Evolutionary conservation across 2,888 invertebrate species (phyloP).

Genomic region (Ormyrus thymus): DNA sequence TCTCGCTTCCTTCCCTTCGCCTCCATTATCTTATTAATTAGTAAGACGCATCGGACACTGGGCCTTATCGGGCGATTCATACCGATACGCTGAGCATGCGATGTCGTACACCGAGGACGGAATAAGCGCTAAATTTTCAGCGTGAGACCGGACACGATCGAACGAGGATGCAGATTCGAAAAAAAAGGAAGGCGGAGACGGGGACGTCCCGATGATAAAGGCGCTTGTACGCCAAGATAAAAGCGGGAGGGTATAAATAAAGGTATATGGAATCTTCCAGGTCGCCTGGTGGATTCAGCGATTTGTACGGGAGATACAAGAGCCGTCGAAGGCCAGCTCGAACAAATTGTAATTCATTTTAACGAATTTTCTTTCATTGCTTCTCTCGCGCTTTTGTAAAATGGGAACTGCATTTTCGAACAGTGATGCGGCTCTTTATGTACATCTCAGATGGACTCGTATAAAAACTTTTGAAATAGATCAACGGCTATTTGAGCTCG

Average conservation of each 20-base stretch:
- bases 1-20: background rate
- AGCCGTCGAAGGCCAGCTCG: too few relatives aligned
- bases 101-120: conserved; percentile 8
- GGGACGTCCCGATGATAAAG: conserved; percentile 30
- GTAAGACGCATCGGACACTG: conserved; percentile 26
- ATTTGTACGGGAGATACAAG: too few relatives aligned
- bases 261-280: conserved; percentile 1
- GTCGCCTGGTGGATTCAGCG: background rate
- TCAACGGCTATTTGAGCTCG: too few relatives aligned
- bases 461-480: too few relatives aligned
- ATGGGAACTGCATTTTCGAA: too few relatives aligned
- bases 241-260: conserved; percentile 9
- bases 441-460: too few relatives aligned
- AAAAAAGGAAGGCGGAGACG: background rate
- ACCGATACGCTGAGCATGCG: conserved; percentile 24
- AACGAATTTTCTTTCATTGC: too few relatives aligned
- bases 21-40: conserved; percentile 42
- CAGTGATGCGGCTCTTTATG: too few relatives aligned
- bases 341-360: too few relatives aligned
- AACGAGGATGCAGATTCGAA: background rate
- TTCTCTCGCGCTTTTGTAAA: too few relatives aligned
- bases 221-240: conserved; percentile 31
- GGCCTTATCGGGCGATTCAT: conserved; percentile 32
- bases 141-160: conserved; percentile 8
- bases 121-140: background rate